Percentiles rank a stretch among this genome's conserved stretches.
phyloP scores from a whole-genome alignment of 2,888 invertebrate genomes.

The Bombylius discolor region DNA sequence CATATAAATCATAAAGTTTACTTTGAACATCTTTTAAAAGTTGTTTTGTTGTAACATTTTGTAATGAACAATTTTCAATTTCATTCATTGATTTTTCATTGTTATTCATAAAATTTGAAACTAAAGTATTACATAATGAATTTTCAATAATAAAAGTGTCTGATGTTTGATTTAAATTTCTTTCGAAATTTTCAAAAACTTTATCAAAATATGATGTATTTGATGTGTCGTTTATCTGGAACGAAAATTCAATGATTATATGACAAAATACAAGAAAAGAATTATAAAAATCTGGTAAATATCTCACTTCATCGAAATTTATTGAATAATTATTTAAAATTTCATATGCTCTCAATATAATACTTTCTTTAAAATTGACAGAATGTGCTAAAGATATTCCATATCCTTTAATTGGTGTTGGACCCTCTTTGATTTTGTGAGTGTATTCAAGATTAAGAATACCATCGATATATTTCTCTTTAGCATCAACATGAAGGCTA shows the following conservation, averaged over 20 bases:
- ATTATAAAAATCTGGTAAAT: no score
- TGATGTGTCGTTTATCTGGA: no score
- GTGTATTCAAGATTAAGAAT: conserved; percentile 15
- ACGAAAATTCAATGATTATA: no score
- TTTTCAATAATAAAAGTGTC: not conserved
- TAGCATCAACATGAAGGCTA: conserved; percentile 41
- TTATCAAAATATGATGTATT: not conserved
- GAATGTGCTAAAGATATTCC: conserved; percentile 15
- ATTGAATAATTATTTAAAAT: conserved; percentile 5
- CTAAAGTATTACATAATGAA: not conserved
- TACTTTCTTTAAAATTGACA: conserved; percentile 10
- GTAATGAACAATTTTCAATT: not conserved
- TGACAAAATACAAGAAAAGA: no score
- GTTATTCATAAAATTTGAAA: conserved; percentile 3
- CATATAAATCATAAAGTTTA: conserved; percentile 8
- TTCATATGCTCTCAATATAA: conserved; percentile 13
- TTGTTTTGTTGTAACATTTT: not conserved
- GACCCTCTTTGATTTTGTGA: conserved; percentile 14
- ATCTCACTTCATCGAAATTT: not conserved
- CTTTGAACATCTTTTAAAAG: conserved; percentile 1
- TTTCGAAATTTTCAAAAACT: not conserved
- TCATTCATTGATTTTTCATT: not conserved
- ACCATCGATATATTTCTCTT: conserved; percentile 16
- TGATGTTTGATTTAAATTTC: not conserved
- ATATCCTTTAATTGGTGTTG: conserved; percentile 14